Evolutionary conservation across 2,797 vertebrate genomes (phyloP), one percentile per base, ranked within the genome.

Genomic region (Parotocinclus haroldoi): DNA sequence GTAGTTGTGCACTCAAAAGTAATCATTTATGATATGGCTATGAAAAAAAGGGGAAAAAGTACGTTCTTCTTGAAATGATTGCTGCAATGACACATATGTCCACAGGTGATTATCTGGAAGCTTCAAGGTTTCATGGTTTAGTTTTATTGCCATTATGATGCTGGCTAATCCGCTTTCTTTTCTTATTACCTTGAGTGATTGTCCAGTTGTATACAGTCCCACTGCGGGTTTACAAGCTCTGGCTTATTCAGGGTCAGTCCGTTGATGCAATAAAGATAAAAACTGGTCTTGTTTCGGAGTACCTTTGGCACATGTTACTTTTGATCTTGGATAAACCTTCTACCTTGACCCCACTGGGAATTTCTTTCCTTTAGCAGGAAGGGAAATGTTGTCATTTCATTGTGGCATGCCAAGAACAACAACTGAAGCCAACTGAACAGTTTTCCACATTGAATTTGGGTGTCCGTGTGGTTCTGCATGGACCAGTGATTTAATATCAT

Each of bases 401-500:
- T 71, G 37, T 66, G 27, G 78, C 78, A 73, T 68, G 85, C 84
- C 85, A 90, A 90, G 73, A 87, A 7, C 75, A 90, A 85, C 83
- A 87, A 9, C 8, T 9, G 10, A 13, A 65, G 58, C 64, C 58
- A 65, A 61, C 79, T 83, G 75, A 85, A 84, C 71, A 77, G 80
- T 87, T 89, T 78, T 82, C 85, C 80, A 85, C 77, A 81, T 74
- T 76, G 56, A 53, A 66, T 68, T 64, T 44, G 58, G 72, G 65
- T 56, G 68, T 71, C 74, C 76, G 76, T 74, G 55, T 69, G 62
- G 69, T 68, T 66, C 79, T 63, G 38, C 8, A 72, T 65, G 58
- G 68, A 71, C 58, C 71, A 72, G 70, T 72, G 59, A 83, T 85
- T 86, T 72, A 81, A 69, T 71, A 62, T 77, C 19, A 82, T 83